Base-by-base conservation (phyloP, 2,888 invertebrate genomes). In the Branchipolynoe longqiensis region DNA sequence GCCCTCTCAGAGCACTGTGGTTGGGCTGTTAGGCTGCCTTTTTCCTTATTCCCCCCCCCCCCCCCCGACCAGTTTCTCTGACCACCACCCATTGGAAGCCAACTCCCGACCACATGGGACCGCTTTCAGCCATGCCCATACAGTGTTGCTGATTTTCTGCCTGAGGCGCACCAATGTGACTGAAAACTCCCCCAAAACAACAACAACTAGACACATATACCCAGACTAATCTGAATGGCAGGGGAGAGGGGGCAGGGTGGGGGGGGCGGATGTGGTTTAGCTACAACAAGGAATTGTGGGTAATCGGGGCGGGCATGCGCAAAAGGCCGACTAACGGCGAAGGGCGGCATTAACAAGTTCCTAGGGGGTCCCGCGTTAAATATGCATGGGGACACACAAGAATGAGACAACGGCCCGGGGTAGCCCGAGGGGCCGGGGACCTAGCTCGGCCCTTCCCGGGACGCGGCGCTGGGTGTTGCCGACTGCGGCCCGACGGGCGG, bases 281-380 rank as follows among this genome's bases (percentile, higher is more conserved):
- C n/a, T 28, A 31, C 48, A 78, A 78, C 78, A 22, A 78, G 78
- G 78, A 40, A 78, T 41, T 41, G 31, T 48, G 78, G 78, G 78
- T 78, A 78, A 78, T 78, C 78, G 12, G 28, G 28, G 48, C 48
- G 41, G 78, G 78, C 78, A 78, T 41, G 41, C 41, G 78, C 78
- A 78, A 12, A 78, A 31, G 78, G 48, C 69, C n/a, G 69, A 1
- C 31, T 33, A 38, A 38, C 18, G 36, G 62, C 4, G 62, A 12
- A 4, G 2, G 62, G 1, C 62, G 4, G 36, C 14, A 69, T 69
- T 69, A 69, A 69, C 69, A 69, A 33, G 69, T 33, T 69, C 69
- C 69, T 69, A 38, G 38, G 69, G 69, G 69, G 38, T 22, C 69
- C 36, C 18, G 33, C 69, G 36, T 69, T 69, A 69, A 69, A 69